A percentile compares a stretch with the other conserved stretches of the same genome.
These are phyloP conservation scores for Mus spicilegus DNA, from an alignment of 2,113 vertebrate genomes.

Conservation along the genomic window DNA sequence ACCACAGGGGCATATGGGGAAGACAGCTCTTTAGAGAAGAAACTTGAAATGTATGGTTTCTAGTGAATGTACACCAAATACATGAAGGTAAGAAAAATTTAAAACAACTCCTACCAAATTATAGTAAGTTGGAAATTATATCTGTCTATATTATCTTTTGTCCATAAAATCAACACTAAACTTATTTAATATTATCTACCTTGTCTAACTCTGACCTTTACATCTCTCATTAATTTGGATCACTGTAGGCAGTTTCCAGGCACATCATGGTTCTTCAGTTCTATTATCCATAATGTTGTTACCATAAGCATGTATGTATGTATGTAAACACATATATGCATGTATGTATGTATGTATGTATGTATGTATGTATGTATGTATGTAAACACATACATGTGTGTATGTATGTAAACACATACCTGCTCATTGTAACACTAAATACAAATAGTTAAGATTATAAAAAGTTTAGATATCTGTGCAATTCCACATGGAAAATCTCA, in stretches of 20 bases:
- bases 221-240: not conserved
- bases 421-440: not conserved
- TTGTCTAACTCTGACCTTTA: not conserved
- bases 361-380: too few species aligned
- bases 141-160: not conserved
- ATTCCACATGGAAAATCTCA: not conserved
- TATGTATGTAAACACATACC: not conserved
- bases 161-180: not conserved
- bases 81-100: not conserved
- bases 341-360: not conserved
- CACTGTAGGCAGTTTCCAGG: not conserved
- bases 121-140: not conserved
- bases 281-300: not conserved
- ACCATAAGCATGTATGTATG: not conserved
- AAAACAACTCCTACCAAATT: not conserved
- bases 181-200: not conserved
- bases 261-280: not conserved
- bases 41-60: not conserved
- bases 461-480: not conserved
- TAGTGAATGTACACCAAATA: not conserved
- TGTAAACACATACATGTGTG: too few species aligned
- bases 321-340: not conserved
- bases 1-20: not conserved
- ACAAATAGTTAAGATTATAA: slow-evolving; percentile 19
- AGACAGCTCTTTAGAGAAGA: not conserved